phyloP scores from a whole-genome alignment of 2,888 invertebrate species.

The Pycnomerus fuliginosus region DNA sequence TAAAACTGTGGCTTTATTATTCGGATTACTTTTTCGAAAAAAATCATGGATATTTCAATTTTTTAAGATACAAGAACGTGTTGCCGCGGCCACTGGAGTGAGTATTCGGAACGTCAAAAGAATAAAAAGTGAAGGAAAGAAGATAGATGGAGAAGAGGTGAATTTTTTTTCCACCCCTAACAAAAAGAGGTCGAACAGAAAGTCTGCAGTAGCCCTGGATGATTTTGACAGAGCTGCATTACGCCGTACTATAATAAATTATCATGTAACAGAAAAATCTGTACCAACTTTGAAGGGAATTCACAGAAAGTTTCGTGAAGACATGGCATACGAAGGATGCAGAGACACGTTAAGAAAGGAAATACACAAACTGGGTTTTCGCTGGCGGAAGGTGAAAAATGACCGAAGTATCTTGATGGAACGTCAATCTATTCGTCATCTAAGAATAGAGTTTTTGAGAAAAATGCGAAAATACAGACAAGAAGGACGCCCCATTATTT shows the following conservation, averaged over 20 bases:
- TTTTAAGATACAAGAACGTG: background rate
- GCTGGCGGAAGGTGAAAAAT: slow-evolving; percentile 2
- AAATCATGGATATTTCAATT: no score
- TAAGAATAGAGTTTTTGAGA: background rate
- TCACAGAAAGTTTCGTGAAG: slow-evolving; percentile 13
- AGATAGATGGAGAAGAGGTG: background rate
- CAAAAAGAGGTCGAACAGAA: background rate
- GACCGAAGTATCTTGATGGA: background rate
- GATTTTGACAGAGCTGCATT: background rate
- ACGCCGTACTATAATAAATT: background rate
- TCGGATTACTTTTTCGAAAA: no score
- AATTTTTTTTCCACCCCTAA: background rate
- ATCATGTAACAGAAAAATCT: background rate
- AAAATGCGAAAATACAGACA: slow-evolving; percentile 7
- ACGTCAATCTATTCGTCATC: background rate
- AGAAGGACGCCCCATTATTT: no score
- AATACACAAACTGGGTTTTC: slow-evolving; percentile 2
- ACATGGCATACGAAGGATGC: background rate
- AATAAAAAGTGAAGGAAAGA: background rate
- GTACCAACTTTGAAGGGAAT: background rate
- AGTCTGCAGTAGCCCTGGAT: background rate
- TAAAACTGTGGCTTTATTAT: no score
- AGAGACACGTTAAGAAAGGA: slow-evolving; percentile 8
- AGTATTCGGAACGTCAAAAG: no score
- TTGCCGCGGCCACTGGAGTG: background rate